Percentiles rank a stretch among this genome's conserved stretches.
Conservation (phyloP, 2,113 vertebrate species). For the Datnioides undecimradiatus region DNA sequence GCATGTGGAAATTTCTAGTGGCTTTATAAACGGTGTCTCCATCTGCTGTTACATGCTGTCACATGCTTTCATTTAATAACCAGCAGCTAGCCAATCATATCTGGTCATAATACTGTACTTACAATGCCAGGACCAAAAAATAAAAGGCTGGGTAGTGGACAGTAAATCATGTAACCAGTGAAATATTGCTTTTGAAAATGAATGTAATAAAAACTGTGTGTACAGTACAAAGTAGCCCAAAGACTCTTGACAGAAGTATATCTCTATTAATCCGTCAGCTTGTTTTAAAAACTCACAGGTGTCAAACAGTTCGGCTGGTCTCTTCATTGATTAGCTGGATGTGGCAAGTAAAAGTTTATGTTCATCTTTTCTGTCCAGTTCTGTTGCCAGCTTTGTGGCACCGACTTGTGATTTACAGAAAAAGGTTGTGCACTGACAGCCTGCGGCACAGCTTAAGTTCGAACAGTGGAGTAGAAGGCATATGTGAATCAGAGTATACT, state of each 20-base stretch:
- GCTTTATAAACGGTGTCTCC: constrained; percentile 35
- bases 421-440: background rate
- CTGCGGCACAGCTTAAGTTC: constrained; percentile 21
- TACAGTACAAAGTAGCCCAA: constrained; percentile 24
- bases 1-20: constrained; percentile 53
- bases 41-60: constrained; percentile 41
- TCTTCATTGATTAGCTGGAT: constrained; percentile 29
- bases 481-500: constrained; percentile 64
- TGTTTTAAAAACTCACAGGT: constrained; percentile 10
- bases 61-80: constrained; percentile 41
- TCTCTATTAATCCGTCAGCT: background rate
- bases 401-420: background rate
- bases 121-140: background rate
- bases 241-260: background rate
- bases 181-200: constrained; percentile 40
- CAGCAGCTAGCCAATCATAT: constrained; percentile 27
- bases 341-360: background rate
- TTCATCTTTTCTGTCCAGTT: background rate
- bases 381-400: constrained; percentile 5
- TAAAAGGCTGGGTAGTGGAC: background rate
- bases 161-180: background rate
- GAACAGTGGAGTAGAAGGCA: constrained; percentile 66
- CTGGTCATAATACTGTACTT: constrained; percentile 10
- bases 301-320: constrained; percentile 32
- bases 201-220: constrained; percentile 14